These are phyloP conservation scores for Drosophila seclusa DNA, from an alignment of 2,888 invertebrate genomes.

Conservation along the genomic window DNA sequence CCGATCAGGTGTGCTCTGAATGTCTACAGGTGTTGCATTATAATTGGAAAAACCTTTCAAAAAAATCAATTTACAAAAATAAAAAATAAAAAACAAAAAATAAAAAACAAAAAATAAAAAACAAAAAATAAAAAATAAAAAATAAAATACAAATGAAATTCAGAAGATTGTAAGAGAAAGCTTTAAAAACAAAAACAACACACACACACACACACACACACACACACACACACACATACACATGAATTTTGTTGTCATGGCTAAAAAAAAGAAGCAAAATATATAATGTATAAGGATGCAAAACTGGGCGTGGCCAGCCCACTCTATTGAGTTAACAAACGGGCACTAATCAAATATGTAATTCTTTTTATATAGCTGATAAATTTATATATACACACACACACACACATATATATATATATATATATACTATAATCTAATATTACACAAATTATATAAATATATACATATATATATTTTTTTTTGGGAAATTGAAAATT, in stretches of 20 bases:
- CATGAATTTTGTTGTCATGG: conserved; percentile 65
- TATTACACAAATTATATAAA: conserved; percentile 17
- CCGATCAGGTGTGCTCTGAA: not conserved
- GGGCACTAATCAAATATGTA: conserved; percentile 67
- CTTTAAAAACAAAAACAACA: conserved; percentile 63
- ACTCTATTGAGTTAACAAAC: conserved; percentile 54
- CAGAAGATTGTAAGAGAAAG: conserved; percentile 71
- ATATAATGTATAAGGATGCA: not conserved
- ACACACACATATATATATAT: conserved; percentile 21
- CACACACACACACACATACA: conserved; percentile 38
- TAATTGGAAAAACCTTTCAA: not conserved
- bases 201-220: conserved; percentile 34
- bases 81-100: conserved; percentile 14
- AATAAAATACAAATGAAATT: conserved; percentile 51
- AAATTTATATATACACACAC: conserved; percentile 22
- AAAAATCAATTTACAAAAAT: conserved; percentile 23
- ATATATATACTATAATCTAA: conserved; percentile 10
- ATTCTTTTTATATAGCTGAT: conserved; percentile 48
- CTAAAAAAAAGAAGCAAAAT: conserved; percentile 8
- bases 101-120: not conserved
- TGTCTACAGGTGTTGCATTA: not conserved
- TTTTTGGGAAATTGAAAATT: conserved; percentile 78
- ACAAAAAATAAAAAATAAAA: conserved; percentile 21
- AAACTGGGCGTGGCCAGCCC: conserved; percentile 60
- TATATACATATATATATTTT: conserved; percentile 43